These are phyloP conservation scores for Sebastes matsubarae DNA, from an alignment of 2,797 vertebrate genomes.

Conservation along the genomic window DNA sequence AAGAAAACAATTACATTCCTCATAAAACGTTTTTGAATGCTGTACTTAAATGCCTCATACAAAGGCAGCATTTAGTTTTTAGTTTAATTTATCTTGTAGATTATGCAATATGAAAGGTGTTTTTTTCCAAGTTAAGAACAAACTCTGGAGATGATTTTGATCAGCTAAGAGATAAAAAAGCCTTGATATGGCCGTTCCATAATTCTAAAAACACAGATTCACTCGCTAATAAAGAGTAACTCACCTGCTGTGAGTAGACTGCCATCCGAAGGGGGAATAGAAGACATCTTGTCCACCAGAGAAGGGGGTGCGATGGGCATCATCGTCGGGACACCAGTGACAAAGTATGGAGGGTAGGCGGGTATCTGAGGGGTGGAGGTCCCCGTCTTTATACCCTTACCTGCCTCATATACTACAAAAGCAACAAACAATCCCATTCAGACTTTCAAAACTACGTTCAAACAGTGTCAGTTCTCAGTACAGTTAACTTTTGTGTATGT, in stretches of 20 bases:
- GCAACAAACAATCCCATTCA: not conserved
- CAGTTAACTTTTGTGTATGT: not conserved
- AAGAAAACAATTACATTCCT: not conserved
- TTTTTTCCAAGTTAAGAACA: not conserved
- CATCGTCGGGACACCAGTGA: constrained; percentile 89
- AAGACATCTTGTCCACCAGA: constrained; percentile 90
- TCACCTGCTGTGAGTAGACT: constrained; percentile 73
- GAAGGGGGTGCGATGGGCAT: constrained; percentile 89
- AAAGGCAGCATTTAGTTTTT: not conserved
- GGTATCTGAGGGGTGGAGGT: constrained; percentile 83
- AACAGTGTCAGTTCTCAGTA: not conserved
- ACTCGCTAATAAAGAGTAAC: not conserved
- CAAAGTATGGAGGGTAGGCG: constrained; percentile 91
- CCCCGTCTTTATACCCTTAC: constrained; percentile 92
- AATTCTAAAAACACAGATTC: not conserved
- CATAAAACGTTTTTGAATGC: not conserved
- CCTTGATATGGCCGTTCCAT: not conserved
- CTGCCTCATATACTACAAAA: constrained; percentile 92
- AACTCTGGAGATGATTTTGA: not conserved
- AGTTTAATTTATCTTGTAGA: not conserved
- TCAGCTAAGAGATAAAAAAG: not conserved
- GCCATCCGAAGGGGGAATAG: constrained; percentile 77
- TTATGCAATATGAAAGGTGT: not conserved
- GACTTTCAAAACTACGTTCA: not conserved
- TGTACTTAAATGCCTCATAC: not conserved